Evolutionary conservation across 2,113 vertebrate genomes (phyloP).

Genomic region (Phaethornis superciliosus): DNA sequence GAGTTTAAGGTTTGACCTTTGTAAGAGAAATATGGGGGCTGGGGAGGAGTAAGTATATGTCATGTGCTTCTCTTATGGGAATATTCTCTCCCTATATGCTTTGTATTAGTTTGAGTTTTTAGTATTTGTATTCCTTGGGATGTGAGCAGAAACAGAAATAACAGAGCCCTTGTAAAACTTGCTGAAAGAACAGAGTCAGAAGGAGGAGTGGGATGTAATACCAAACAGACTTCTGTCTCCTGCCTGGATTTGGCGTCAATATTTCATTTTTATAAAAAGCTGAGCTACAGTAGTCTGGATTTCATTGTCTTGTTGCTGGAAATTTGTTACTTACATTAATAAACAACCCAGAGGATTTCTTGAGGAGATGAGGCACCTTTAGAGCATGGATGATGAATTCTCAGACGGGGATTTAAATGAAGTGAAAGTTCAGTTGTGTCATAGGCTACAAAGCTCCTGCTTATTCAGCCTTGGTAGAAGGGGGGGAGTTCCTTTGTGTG

Average conservation of each 20-base stretch:
- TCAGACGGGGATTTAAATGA: not conserved
- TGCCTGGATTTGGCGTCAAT: not conserved
- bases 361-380: not conserved
- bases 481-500: not conserved
- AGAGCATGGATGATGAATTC: not conserved
- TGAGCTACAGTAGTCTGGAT: not conserved
- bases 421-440: not conserved
- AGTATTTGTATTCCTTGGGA: not conserved
- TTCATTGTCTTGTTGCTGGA: not conserved
- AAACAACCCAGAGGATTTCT: not conserved
- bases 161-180: not conserved
- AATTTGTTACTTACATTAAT: not conserved
- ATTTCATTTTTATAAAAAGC: not conserved
- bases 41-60: not conserved
- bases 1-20: not conserved
- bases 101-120: not conserved
- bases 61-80: not conserved
- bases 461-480: not conserved
- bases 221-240: not conserved
- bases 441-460: not conserved
- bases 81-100: not conserved
- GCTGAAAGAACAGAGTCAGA: not conserved
- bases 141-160: not conserved
- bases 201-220: not conserved
- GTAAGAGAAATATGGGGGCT: not conserved